Conservation (phyloP, 2,113 vertebrate species). For the Rhipidura dahli region DNA sequence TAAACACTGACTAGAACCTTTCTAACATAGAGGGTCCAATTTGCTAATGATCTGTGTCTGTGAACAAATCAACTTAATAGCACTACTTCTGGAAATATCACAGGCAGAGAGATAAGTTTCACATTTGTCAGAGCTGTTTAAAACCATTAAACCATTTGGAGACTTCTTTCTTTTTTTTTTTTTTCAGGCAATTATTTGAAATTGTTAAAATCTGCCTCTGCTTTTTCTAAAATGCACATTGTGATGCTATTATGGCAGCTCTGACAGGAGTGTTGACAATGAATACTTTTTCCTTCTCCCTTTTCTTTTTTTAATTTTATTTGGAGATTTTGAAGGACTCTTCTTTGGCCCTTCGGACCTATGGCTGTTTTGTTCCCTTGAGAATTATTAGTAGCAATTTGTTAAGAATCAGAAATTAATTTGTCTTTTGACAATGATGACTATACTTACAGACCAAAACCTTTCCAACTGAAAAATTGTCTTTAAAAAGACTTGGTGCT, state of each 20-base stretch:
- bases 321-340: constrained; percentile 31
- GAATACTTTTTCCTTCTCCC: not conserved
- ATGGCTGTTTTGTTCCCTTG: not conserved
- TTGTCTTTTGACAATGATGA: constrained; percentile 27
- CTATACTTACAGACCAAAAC: not conserved
- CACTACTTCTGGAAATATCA: constrained; percentile 72
- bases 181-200: constrained; percentile 66
- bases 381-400: constrained; percentile 51
- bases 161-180: not conserved
- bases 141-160: constrained; percentile 71
- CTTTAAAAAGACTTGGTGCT: constrained; percentile 45
- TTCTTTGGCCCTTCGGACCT: constrained; percentile 8
- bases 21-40: constrained; percentile 47
- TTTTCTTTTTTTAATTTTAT: not conserved
- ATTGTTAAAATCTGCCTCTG: constrained; percentile 56
- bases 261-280: not conserved
- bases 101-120: constrained; percentile 54
- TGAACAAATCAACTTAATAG: constrained; percentile 71
- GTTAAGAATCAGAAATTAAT: constrained; percentile 44
- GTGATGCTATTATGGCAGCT: not conserved
- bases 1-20: constrained; percentile 51
- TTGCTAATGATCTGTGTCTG: constrained; percentile 67
- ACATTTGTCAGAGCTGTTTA: constrained; percentile 68
- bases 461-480: not conserved
- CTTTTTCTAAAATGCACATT: constrained; percentile 32